Conservation (phyloP, 2,113 vertebrate genomes). For the Galbula dea region DNA sequence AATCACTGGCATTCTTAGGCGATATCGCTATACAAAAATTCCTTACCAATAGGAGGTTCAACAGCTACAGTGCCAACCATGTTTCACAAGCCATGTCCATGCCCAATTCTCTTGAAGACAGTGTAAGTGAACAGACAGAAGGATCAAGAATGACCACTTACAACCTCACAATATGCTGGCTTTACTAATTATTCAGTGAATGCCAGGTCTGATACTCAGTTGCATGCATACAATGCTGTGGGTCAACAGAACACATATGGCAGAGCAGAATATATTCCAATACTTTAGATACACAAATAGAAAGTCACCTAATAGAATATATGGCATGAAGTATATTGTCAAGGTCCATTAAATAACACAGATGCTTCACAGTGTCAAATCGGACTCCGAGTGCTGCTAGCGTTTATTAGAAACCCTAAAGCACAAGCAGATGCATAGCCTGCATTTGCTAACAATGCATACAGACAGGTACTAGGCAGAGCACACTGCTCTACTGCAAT, state of each 20-base stretch:
- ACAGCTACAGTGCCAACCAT: background rate
- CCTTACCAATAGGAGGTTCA: background rate
- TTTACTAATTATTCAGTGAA: background rate
- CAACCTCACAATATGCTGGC: background rate
- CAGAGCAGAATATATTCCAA: background rate
- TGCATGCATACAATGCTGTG: background rate
- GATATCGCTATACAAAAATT: background rate
- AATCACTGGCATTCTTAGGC: background rate
- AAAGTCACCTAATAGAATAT: background rate
- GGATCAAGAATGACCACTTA: background rate
- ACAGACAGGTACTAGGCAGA: background rate
- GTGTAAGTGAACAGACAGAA: background rate
- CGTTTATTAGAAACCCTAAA: background rate
- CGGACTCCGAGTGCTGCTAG: accelerated
- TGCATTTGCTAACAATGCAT: background rate
- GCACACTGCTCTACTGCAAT: accelerated
- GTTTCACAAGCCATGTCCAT: background rate
- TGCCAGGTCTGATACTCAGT: background rate
- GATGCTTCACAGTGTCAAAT: background rate
- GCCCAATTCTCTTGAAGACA: background rate
- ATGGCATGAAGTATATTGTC: background rate
- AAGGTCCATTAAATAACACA: background rate
- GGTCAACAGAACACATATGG: background rate
- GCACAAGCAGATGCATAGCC: background rate
- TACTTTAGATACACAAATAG: background rate